phyloP scores from a whole-genome alignment of 2,888 invertebrate species.

The Cephus spinipes region DNA sequence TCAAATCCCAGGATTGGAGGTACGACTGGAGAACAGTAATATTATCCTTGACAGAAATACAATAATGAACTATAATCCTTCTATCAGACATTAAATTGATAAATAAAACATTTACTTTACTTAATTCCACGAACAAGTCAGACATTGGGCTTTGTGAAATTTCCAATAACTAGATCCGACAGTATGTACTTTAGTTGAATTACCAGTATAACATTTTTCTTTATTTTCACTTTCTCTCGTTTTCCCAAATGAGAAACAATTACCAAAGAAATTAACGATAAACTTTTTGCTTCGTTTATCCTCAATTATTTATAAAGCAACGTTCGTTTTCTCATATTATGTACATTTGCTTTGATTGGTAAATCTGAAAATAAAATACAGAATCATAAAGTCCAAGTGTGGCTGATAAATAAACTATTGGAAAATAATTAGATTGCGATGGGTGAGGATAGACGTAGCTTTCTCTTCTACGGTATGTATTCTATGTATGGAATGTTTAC shows the following conservation, averaged over 20 bases:
- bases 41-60: background rate
- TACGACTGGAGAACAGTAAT: slow-evolving; percentile 24
- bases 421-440: background rate
- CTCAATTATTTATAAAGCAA: background rate
- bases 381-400: background rate
- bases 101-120: background rate
- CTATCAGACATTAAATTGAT: background rate
- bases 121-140: background rate
- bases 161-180: background rate
- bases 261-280: background rate
- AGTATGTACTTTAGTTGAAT: background rate
- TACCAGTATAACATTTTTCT: background rate
- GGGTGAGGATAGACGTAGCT: background rate
- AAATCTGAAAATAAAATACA: background rate
- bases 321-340: background rate
- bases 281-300: background rate
- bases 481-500: background rate
- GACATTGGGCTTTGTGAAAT: background rate
- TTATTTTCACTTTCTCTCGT: background rate
- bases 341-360: background rate
- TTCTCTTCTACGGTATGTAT: background rate
- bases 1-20: slow-evolving; percentile 51
- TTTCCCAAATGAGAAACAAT: background rate
- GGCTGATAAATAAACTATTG: background rate
- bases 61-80: background rate